These are phyloP conservation scores for Arnoldichthys spilopterus DNA, from an alignment of 2,797 vertebrate genomes.

Conservation along the genomic window DNA sequence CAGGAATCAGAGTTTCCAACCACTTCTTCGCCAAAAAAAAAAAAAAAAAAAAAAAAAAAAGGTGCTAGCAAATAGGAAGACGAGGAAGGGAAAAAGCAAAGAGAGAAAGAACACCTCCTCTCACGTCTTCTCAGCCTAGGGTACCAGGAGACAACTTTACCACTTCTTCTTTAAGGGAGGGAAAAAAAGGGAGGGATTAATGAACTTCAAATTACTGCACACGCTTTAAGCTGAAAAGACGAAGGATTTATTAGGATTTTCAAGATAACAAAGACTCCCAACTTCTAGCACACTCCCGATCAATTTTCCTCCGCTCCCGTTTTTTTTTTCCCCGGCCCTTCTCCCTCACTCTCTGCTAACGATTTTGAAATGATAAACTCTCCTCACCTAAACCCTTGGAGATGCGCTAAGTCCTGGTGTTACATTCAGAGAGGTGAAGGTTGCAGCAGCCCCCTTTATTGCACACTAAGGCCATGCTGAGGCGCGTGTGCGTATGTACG, in stretches of 20 bases:
- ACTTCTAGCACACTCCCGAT: constrained; percentile 97
- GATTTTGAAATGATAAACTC: constrained; percentile 96
- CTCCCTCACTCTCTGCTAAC: constrained; percentile 80
- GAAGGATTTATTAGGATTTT: constrained; percentile 99
- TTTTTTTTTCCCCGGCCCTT: constrained; percentile 67
- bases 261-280: constrained; percentile 97
- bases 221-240: constrained; percentile 99
- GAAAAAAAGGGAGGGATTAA: constrained; percentile 88
- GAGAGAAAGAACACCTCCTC: constrained; percentile 79
- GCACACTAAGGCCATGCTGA: constrained; percentile 67
- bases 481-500: constrained; percentile 52
- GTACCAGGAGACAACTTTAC: constrained; percentile 91
- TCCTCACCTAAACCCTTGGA: constrained; percentile 84
- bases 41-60: constrained; percentile 63
- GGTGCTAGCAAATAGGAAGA: constrained; percentile 73
- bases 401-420: constrained; percentile 87
- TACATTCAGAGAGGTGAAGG: constrained; percentile 84
- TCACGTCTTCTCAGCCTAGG: constrained; percentile 83
- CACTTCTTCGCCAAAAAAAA: constrained; percentile 81
- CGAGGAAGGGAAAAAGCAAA: constrained; percentile 59
- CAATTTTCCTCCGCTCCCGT: constrained; percentile 83
- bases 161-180: constrained; percentile 91
- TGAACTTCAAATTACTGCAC: constrained; percentile 96
- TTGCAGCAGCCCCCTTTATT: constrained; percentile 81
- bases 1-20: constrained; percentile 97